Evolutionary conservation across 2,797 vertebrate species (phyloP).

Genomic region (Hirundo rustica): DNA sequence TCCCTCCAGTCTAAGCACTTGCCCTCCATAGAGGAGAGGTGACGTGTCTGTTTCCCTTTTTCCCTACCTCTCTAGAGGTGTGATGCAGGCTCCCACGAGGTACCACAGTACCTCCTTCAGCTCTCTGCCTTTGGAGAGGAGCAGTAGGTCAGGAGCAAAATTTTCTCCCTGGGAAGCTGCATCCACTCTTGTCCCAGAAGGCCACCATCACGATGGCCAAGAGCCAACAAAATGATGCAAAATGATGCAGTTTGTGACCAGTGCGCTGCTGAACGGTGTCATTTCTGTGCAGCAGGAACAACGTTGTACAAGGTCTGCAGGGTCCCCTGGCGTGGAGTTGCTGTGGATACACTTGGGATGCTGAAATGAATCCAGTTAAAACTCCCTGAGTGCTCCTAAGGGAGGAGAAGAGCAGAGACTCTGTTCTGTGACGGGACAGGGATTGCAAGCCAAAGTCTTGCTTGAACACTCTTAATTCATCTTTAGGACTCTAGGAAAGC

Average conservation of each 20-base stretch:
- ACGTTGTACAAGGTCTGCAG: background rate
- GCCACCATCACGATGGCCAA: background rate
- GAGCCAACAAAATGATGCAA: background rate
- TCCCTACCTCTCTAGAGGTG: background rate
- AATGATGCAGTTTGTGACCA: background rate
- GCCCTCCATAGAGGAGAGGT: background rate
- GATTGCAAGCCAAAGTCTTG: background rate
- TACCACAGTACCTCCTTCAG: background rate
- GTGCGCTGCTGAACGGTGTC: background rate
- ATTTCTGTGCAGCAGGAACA: background rate
- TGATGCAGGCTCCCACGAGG: rapidly evolving
- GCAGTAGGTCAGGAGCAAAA: background rate
- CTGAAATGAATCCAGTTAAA: constrained; percentile 15
- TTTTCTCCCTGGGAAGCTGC: background rate
- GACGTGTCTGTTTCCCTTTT: background rate
- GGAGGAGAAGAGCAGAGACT: background rate
- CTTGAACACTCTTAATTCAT: background rate
- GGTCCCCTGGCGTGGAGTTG: constrained; percentile 24
- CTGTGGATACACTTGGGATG: constrained; percentile 6
- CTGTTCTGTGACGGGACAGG: background rate
- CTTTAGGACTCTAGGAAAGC: background rate
- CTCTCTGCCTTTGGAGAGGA: background rate
- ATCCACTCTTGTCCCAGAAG: background rate
- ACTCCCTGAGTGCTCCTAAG: background rate
- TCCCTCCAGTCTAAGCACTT: background rate